Percentiles rank a stretch among this genome's conserved stretches.
Evolutionary conservation across 2,113 vertebrate genomes (phyloP).

Genomic region (Lichenostomus cassidix): DNA sequence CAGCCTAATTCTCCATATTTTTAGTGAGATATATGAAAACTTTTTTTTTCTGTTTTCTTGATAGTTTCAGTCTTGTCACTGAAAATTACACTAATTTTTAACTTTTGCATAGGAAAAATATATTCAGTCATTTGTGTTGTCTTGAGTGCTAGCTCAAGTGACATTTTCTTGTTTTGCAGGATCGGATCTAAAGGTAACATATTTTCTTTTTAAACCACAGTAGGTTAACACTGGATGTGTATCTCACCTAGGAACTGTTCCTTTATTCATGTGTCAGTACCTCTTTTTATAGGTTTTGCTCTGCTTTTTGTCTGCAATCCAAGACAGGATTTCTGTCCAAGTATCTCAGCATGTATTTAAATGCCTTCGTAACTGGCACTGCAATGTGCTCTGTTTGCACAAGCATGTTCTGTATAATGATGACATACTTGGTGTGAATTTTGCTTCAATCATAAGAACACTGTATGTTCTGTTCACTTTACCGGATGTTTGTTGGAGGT

Average conservation of each 20-base stretch:
- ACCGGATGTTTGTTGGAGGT: fast-evolving
- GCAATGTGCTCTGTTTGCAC: background rate
- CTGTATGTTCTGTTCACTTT: background rate
- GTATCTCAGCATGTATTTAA: background rate
- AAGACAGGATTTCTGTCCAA: background rate
- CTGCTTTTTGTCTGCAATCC: background rate
- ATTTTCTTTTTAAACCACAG: background rate
- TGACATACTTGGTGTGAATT: background rate
- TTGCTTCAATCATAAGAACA: background rate
- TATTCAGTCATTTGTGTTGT: background rate
- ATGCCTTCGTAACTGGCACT: background rate
- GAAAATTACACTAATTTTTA: background rate
- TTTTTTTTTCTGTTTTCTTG: background rate
- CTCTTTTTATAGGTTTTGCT: background rate
- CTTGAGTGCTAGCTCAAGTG: background rate
- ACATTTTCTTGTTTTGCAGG: background rate
- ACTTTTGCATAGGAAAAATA: background rate
- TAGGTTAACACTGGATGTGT: background rate
- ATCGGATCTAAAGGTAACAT: fast-evolving
- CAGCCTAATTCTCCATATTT: background rate
- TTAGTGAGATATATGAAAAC: background rate
- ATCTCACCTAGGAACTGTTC: background rate
- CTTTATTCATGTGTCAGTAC: background rate
- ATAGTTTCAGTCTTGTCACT: background rate
- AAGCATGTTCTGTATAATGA: background rate